phyloP scores from a whole-genome alignment of 2,888 invertebrate species.

The Aporophyla nigra region DNA sequence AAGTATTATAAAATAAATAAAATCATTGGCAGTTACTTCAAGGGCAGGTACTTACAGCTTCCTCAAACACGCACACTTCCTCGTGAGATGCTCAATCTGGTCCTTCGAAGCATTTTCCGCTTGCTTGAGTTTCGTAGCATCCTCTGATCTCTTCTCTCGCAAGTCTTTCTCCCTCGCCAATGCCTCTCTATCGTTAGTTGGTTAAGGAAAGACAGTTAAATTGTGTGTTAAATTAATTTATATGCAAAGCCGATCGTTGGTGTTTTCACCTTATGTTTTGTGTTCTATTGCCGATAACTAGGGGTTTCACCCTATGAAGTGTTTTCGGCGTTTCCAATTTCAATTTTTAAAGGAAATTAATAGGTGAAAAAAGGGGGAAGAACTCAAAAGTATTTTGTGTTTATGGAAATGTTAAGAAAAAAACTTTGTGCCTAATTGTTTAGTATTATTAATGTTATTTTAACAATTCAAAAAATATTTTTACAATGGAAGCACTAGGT shows the following conservation, averaged over 20 bases:
- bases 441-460: slow-evolving; percentile 26
- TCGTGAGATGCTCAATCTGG: slow-evolving; percentile 91
- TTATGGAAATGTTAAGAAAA: slow-evolving; percentile 15
- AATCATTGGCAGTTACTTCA: not conserved
- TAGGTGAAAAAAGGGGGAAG: slow-evolving; percentile 14
- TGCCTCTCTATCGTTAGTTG: slow-evolving; percentile 86
- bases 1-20: not conserved
- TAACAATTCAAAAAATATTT: not conserved
- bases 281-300: slow-evolving; percentile 13
- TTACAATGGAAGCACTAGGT: slow-evolving; percentile 16
- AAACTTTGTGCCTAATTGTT: slow-evolving; percentile 10
- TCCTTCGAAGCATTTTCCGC: slow-evolving; percentile 88
- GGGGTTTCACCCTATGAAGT: slow-evolving; percentile 6
- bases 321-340: slow-evolving; percentile 43
- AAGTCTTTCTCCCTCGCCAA: slow-evolving; percentile 85
- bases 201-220: slow-evolving; percentile 69
- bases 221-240: slow-evolving; percentile 47
- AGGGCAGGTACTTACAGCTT: slow-evolving; percentile 90
- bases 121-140: slow-evolving; percentile 82
- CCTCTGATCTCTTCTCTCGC: slow-evolving; percentile 84
- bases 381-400: slow-evolving; percentile 23
- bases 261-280: not conserved
- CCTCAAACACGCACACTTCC: slow-evolving; percentile 91
- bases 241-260: slow-evolving; percentile 54
- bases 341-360: slow-evolving; percentile 55